Evolutionary conservation across 2,797 vertebrate species (phyloP), one percentile per base, ranked within the genome.

Genomic region (Pangasius sanitwongsei): DNA sequence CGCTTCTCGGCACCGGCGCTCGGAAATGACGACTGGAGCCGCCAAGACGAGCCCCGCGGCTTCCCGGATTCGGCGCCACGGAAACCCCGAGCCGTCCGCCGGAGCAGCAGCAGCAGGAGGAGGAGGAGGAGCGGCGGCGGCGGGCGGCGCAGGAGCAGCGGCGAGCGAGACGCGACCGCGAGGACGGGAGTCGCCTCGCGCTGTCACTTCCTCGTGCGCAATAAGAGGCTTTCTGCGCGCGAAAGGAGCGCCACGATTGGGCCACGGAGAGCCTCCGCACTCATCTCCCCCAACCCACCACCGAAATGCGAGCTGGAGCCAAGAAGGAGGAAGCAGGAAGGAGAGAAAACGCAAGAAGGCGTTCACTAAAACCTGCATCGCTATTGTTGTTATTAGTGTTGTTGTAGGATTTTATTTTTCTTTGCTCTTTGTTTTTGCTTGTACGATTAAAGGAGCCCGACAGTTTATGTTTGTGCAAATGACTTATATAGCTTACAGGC

Each of bases 311-410:
- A 96, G 93, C 94, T 94, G 94, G 86, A 96, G 94, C 96, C 96
- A 96, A 89, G 96, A 95, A 94, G 95, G 95, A 91, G 97, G 96
- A 87, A 97, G 75, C 89, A 97, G 95, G 74, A 96, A 94, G 74
- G 93, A 93, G 87, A 96, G 93, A 90, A 95, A 96, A 77, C 95
- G 96, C 92, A 96, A 84, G 91, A 97, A 96, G 91, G 94, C 95
- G 93, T 94, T 95, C 83, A 96, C 95, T 63, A 96, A 92, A 44
- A 94, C 94, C 80, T 95, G 94, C 96, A 97, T 97, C 44, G 37
- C 70, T 55, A 25, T 9, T 3, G 7, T 25, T 90, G 31, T 9
- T 48, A 18, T 88, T n/a, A 23, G 3, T 50, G 48, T 55, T 37
- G 25, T 1, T 59, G 9, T 28, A 11, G 5, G 13, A 0, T 12